Conservation (phyloP, 2,113 vertebrate genomes). For the Zapus hudsonius region DNA sequence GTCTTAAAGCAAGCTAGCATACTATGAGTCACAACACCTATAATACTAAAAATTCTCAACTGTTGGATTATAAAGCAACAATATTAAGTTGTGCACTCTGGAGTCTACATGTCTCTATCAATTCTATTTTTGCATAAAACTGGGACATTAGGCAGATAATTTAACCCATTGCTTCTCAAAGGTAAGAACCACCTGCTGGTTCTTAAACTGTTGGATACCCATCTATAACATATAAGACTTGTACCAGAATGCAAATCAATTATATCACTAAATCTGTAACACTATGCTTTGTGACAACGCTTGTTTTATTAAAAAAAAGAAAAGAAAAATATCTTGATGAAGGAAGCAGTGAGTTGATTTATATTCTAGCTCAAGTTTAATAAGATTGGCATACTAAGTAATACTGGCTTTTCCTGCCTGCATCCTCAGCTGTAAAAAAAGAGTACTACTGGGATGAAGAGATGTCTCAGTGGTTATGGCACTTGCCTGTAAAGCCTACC, state of each 20-base stretch:
- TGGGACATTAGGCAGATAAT: not conserved
- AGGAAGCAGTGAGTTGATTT: not conserved
- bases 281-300: not conserved
- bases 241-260: not conserved
- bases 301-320: not conserved
- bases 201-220: not conserved
- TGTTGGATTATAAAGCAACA: conserved; percentile 50
- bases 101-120: conserved; percentile 14
- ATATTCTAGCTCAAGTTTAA: conserved; percentile 21
- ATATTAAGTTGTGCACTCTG: not conserved
- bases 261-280: not conserved
- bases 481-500: too few relatives aligned
- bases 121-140: not conserved
- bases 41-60: not conserved
- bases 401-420: not conserved
- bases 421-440: conserved; percentile 40
- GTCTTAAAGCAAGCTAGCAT: conserved; percentile 52
- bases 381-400: not conserved
- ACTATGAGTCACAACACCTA: conserved; percentile 27
- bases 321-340: conserved; percentile 2
- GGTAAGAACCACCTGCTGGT: not conserved
- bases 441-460: too few relatives aligned
- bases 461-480: too few relatives aligned
- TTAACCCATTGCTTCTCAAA: not conserved
- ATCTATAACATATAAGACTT: not conserved